Conservation (phyloP, 1,140 invertebrate species). For the Zaprionus nigranus region DNA sequence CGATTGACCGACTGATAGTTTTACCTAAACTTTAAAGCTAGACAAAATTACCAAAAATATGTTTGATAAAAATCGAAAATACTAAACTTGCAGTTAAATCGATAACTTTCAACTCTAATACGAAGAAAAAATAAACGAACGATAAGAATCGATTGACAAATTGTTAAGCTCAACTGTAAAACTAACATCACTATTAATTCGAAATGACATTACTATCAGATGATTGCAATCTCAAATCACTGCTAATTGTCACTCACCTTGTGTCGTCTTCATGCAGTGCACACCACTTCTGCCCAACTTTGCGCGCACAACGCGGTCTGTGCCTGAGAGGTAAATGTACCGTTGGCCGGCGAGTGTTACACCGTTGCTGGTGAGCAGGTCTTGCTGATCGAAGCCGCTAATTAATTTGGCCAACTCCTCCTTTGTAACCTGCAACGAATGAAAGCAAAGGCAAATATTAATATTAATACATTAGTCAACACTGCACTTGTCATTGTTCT, state of each 20-base stretch:
- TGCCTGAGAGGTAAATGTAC: slow-evolving; percentile 96
- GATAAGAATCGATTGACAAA: background rate
- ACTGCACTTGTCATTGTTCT: background rate
- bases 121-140: too few species aligned
- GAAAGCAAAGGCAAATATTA: slow-evolving; percentile 20
- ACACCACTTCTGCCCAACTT: slow-evolving; percentile 96
- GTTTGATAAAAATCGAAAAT: too few species aligned
- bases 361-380: slow-evolving; percentile 92
- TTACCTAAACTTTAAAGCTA: background rate
- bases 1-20: background rate
- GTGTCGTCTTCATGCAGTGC: slow-evolving; percentile 97
- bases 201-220: too few species aligned
- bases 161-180: background rate
- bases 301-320: slow-evolving; percentile 95
- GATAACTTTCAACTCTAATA: too few species aligned
- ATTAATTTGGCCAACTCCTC: slow-evolving; percentile 94
- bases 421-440: slow-evolving; percentile 90
- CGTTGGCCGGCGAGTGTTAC: slow-evolving; percentile 94
- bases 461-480: slow-evolving; percentile 17
- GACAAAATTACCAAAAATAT: too few species aligned
- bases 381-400: slow-evolving; percentile 93
- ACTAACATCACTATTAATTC: background rate
- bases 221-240: background rate
- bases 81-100: too few species aligned
- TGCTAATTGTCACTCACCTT: slow-evolving; percentile 86